Evolutionary conservation across 2,888 invertebrate genomes (phyloP), one percentile per base, ranked within the genome.

Genomic region (Drosophila tripunctata): DNA sequence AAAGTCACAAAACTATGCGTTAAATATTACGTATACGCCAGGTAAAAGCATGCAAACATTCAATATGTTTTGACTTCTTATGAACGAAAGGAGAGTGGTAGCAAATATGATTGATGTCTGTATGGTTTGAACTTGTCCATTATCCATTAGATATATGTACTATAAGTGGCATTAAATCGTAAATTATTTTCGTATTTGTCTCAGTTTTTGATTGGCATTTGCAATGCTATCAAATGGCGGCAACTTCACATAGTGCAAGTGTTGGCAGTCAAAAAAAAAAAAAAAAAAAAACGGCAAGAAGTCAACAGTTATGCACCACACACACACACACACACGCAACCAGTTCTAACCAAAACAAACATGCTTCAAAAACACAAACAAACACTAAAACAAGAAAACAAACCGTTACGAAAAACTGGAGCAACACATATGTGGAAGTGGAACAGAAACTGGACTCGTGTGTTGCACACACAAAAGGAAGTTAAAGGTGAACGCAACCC

Each of bases 401-500:
- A 66, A 65, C 15, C 44, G 67, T 60, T 8, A 27, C 8, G 8
- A 10, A 10, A 33, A 47, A 40, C 40, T 40, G 21, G 31, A 41
- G 14, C 52, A 68, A 47, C 71, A 48, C 27, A 27, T 27, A n/a
- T n/a, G n/a, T n/a, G 41, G 36, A 72, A 77, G 65, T 71, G 67
- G 66, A 70, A 67, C 61, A 70, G 62, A 62, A 63, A 72, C 3
- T 57, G 70, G 71, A 58, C 54, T 52, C 60, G 38, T 57, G 38
- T 57, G 30, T 21, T 58, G 70, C 51, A 43, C n/a, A 27, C 5
- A 48, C 48, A 57, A 63, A 73, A 74, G 70, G 66, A 75, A 78
- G 51, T 68, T 67, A 72, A 73, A 55, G 40, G 52, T 52, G 41
- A 27, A n/a, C n/a, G n/a, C n/a, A n/a, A n/a, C n/a, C n/a, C n/a